Base-by-base conservation (phyloP, 2,888 invertebrate species). In the Chalcis sispes region DNA sequence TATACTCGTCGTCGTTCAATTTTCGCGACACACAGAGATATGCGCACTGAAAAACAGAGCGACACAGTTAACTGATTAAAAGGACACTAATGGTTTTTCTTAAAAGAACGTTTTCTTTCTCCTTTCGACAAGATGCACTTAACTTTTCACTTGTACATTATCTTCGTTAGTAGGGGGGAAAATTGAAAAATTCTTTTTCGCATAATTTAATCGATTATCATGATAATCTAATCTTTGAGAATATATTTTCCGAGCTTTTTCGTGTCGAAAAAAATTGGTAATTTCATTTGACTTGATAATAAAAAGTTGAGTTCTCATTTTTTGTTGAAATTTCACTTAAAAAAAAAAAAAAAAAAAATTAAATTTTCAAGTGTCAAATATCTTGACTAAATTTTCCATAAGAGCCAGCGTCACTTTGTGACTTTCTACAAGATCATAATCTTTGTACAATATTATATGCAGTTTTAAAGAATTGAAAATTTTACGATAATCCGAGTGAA, bases 21-120 rank as follows among this genome's bases (percentile, higher is more conserved):
- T n/a, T n/a, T n/a, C n/a, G n/a, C n/a, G n/a, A n/a, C n/a, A n/a
- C n/a, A n/a, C n/a, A n/a, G n/a, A n/a, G n/a, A n/a, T n/a, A n/a
- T n/a, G n/a, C n/a, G n/a, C n/a, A n/a, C 36, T 36, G 4, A 7
- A 36, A 36, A 36, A 10, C 36, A 10, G 10, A 36, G 36, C 4
- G 10, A 36, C 46, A 46, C 46, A 8, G 13, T 15, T 46, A 8
- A 15, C 8, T n/a, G 46, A 15, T n/a, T 52, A 18, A 36, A 71
- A 36, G 70, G 65, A 52, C 70, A 46, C 71, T 71, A 72, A 72
- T 72, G 42, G 66, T 58, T 50, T 36, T 40, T 66, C 66, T 15
- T 13, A 48, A 36, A 46, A 20, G 2, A 13, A 27, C 32, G 13
- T 46, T 20, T 27, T 27, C 15, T 54, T 42, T 42, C 71, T 25